A percentile compares a stretch with the other conserved stretches of the same genome.
phyloP scores from a whole-genome alignment of 2,797 vertebrate species.

The Gadopsis bispinosus region DNA sequence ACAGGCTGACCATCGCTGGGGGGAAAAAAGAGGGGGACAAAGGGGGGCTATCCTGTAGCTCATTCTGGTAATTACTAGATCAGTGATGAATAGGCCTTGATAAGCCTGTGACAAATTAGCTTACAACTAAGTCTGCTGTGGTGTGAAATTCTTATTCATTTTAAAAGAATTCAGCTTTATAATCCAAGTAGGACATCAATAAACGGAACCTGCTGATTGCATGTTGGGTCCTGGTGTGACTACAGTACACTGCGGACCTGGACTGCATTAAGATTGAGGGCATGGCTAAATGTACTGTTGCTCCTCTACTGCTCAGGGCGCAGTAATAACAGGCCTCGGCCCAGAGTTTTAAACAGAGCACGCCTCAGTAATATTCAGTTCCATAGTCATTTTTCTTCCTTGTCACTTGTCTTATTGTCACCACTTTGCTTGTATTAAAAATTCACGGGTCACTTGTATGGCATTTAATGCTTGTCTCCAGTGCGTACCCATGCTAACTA shows the following conservation, averaged over 20 bases:
- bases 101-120: conserved; percentile 70
- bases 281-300: not conserved
- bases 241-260: conserved; percentile 25
- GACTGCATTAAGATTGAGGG: conserved; percentile 12
- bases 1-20: conserved; percentile 79
- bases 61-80: conserved; percentile 77
- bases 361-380: conserved; percentile 60
- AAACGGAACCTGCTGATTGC: conserved; percentile 40
- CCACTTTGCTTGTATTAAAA: conserved; percentile 82
- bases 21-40: conserved; percentile 41
- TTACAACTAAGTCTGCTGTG: conserved; percentile 56
- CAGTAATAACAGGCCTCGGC: conserved; percentile 15
- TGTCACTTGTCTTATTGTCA: conserved; percentile 79
- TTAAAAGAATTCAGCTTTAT: conserved; percentile 25
- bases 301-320: conserved; percentile 11
- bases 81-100: conserved; percentile 61
- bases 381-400: conserved; percentile 52
- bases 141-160: conserved; percentile 56
- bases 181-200: conserved; percentile 42
- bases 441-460: conserved; percentile 83
- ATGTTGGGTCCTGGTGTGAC: conserved; percentile 10
- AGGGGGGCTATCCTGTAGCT: conserved; percentile 70
- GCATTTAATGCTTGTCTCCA: conserved; percentile 81
- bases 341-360: conserved; percentile 25
- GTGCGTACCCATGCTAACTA: conserved; percentile 78